Percentiles rank a stretch among this genome's conserved stretches.
phyloP scores from a whole-genome alignment of 1,140 invertebrate genomes.

The Aphaenogaster rudis region DNA sequence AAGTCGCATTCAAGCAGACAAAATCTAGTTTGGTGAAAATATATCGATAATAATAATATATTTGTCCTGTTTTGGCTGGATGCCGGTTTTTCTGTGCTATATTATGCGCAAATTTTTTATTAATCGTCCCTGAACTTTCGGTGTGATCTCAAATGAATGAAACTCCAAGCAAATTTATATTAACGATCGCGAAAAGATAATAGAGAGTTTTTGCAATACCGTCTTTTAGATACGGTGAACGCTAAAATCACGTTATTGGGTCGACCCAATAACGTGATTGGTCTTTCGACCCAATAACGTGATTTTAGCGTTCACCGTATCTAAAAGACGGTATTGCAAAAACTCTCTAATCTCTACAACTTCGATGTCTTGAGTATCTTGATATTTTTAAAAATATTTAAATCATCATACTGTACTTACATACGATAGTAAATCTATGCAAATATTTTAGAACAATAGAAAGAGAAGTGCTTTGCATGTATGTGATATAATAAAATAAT shows the following conservation, averaged over 20 bases:
- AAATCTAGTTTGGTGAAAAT: neutral
- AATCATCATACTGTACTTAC: neutral
- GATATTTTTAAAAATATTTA: slow-evolving; percentile 20
- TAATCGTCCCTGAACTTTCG: neutral
- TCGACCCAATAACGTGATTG: no score
- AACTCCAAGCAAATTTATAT: slow-evolving; percentile 9
- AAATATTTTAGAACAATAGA: slow-evolving; percentile 6
- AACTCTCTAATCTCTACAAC: neutral
- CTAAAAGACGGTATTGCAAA: no score
- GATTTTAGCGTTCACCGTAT: no score
- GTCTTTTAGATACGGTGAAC: no score
- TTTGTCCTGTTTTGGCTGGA: neutral
- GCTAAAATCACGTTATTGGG: no score
- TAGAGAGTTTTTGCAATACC: no score
- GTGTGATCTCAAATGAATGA: neutral
- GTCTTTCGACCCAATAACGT: no score
- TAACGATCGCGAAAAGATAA: neutral
- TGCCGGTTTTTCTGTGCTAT: neutral
- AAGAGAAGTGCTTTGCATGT: neutral
- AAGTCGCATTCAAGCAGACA: neutral
- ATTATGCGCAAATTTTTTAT: neutral
- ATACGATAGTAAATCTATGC: neutral
- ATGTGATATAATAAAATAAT: slow-evolving; percentile 20
- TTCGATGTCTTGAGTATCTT: neutral
- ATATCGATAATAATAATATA: neutral